A percentile compares a stretch with the other conserved stretches of the same genome.
phyloP scores from a whole-genome alignment of 2,113 vertebrate species.

The Trematocara unimaculatum region DNA sequence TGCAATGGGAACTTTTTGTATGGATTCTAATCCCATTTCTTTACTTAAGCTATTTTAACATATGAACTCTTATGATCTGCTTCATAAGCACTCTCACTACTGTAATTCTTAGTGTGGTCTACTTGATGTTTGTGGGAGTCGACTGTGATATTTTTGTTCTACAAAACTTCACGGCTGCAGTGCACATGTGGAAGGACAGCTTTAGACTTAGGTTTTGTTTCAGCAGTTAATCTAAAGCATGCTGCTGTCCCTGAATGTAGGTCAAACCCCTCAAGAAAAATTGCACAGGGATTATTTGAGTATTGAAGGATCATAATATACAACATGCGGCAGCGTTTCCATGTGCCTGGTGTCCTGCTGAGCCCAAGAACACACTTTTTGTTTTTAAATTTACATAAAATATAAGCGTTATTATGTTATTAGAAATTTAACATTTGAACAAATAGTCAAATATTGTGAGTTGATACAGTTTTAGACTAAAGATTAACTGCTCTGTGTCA shows the following conservation, averaged over 20 bases:
- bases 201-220: neutral
- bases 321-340: neutral
- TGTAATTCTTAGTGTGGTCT: neutral
- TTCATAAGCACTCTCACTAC: neutral
- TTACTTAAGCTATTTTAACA: neutral
- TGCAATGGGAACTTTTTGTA: neutral
- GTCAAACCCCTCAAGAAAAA: constrained; percentile 15
- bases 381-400: neutral
- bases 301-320: neutral
- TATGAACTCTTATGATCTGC: neutral
- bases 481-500: neutral
- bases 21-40: neutral
- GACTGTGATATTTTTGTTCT: neutral
- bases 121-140: neutral
- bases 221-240: constrained; percentile 13
- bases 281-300: neutral
- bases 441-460: neutral
- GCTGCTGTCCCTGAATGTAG: constrained; percentile 19
- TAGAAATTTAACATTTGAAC: neutral
- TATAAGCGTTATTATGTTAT: neutral
- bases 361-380: neutral
- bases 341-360: neutral
- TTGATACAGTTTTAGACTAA: neutral
- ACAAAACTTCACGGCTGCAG: neutral
- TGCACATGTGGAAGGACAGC: neutral